Evolutionary conservation across 2,888 invertebrate genomes (phyloP), one percentile per base, ranked within the genome.

Genomic region (Cheilosia scutellata): DNA sequence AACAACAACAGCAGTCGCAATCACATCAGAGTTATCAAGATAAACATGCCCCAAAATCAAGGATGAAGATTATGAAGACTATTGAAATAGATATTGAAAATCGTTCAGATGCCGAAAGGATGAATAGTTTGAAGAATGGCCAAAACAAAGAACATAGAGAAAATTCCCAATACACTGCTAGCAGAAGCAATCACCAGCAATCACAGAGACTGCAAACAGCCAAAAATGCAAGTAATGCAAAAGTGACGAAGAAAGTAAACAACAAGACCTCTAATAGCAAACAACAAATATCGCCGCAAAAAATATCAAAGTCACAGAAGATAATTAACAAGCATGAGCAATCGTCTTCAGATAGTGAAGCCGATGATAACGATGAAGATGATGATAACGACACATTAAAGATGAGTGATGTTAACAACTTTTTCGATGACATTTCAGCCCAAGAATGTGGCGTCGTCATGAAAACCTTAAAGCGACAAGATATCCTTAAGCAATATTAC

Each of bases 381-480:
- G 83, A 82, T 29, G 91, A 92, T 42, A 91, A 90, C 83, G 92
- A 91, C n/a, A 92, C 92, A 0, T 88, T 92, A 2, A 92, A 91
- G 80, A 88, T 92, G 88, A 92, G 91, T 75, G 95, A 95, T 90
- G 95, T 95, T 86, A 95, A 95, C 78, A 91, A 91, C 75, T 92
- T 92, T 72, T 91, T 92, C 37, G 91, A 91, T 62, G 90, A 90
- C 53, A 88, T 90, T 87, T 75, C 75, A 62, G 74, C 79, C 5
- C 84, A 74, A 63, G 88, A 74, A 20, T 68, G 95, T n/a, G 95
- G 95, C 78, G 94, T 95, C 72, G 89, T 92, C 2, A 94, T 96
- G 93, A 95, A 95, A 93, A 95, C 95, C 27, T 95, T 96, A 0
- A 96, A 95, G 88, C 93, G 96, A 53, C 94, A 95, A 91, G 95